Evolutionary conservation across 1,140 invertebrate species (phyloP).

Genomic region (Bursaphelenchus mucronatus): DNA sequence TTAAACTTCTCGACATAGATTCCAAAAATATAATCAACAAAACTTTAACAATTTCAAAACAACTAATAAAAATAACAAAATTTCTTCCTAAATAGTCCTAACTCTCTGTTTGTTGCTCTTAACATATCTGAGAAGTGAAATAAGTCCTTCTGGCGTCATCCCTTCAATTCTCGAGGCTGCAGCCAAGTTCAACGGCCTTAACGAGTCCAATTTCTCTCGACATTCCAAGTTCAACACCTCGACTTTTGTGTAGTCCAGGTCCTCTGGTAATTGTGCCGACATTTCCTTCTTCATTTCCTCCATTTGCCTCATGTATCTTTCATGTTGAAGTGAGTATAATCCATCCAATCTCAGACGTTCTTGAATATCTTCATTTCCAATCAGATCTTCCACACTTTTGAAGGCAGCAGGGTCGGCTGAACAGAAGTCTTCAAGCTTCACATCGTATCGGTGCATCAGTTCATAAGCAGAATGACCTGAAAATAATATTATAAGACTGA

Average conservation of each 20-base stretch:
- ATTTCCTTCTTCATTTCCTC: constrained; percentile 43
- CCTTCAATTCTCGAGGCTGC: constrained; percentile 49
- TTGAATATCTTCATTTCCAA: constrained; percentile 26
- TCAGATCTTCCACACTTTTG: constrained; percentile 7
- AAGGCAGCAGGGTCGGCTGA: constrained; percentile 15
- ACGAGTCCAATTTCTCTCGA: constrained; percentile 39
- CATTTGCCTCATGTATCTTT: constrained; percentile 34
- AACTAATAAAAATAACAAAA: too few species aligned
- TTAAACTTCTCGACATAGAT: too few species aligned
- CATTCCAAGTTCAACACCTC: constrained; percentile 38
- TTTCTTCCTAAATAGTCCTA: too few species aligned
- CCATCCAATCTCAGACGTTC: constrained; percentile 34
- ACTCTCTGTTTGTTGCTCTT: not conserved
- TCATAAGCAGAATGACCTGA: constrained; percentile 27
- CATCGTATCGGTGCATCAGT: constrained; percentile 27
- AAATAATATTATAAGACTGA: not conserved
- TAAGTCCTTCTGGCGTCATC: constrained; percentile 49
- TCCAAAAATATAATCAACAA: too few species aligned
- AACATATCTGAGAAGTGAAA: constrained; percentile 38
- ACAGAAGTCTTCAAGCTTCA: constrained; percentile 16
- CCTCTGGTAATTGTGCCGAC: constrained; percentile 29
- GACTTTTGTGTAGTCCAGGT: constrained; percentile 40
- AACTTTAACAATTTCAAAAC: too few species aligned
- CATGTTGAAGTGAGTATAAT: constrained; percentile 32
- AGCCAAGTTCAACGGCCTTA: constrained; percentile 41